A percentile compares a stretch with the other conserved stretches of the same genome.
Evolutionary conservation across 1,140 invertebrate genomes (phyloP).

Genomic region (Leptopilina clavipes): DNA sequence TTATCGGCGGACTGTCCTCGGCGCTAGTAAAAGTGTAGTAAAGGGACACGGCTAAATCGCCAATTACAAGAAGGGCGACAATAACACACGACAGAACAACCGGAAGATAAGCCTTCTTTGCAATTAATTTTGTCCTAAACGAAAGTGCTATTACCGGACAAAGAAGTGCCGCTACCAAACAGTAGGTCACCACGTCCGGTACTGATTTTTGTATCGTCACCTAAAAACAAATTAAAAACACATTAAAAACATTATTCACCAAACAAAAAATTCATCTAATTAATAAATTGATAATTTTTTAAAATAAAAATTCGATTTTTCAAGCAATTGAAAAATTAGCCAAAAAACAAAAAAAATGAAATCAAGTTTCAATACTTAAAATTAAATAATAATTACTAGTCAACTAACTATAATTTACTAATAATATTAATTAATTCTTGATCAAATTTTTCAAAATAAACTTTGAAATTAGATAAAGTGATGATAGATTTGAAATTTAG

Average conservation of each 20-base stretch:
- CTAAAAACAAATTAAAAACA: slow-evolving; percentile 54
- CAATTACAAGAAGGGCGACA: slow-evolving; percentile 69
- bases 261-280: too few species aligned
- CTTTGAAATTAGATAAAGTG: too few species aligned
- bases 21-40: slow-evolving; percentile 72
- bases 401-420: too few species aligned
- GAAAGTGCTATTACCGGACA: slow-evolving; percentile 75
- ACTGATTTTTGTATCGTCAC: slow-evolving; percentile 66
- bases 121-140: slow-evolving; percentile 71
- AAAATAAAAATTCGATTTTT: too few species aligned
- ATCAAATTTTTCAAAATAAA: too few species aligned
- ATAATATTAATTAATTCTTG: too few species aligned
- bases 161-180: slow-evolving; percentile 66
- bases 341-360: too few species aligned
- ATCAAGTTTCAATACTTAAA: too few species aligned
- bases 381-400: too few species aligned
- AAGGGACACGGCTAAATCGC: slow-evolving; percentile 76
- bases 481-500: too few species aligned
- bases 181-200: slow-evolving; percentile 67
- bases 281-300: too few species aligned
- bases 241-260: background rate
- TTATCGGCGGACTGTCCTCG: slow-evolving; percentile 62
- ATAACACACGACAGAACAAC: slow-evolving; percentile 75
- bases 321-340: too few species aligned
- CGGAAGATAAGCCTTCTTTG: slow-evolving; percentile 72